These are phyloP conservation scores for Perodicticus potto DNA, from an alignment of 2,797 vertebrate species.

Conservation along the genomic window DNA sequence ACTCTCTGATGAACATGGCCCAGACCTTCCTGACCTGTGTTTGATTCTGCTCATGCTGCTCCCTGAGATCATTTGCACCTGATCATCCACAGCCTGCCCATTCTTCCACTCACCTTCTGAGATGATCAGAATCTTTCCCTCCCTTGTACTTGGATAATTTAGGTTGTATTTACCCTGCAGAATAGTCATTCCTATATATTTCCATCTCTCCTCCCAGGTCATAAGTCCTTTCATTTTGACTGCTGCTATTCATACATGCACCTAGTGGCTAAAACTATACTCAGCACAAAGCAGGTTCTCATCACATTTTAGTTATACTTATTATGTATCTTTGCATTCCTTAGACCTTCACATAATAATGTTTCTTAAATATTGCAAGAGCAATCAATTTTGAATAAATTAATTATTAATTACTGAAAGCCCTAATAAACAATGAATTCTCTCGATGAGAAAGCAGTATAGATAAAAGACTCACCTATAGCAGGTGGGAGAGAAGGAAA, in stretches of 20 bases:
- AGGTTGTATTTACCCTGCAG: not conserved
- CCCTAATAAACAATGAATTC: not conserved
- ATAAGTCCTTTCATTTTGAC: not conserved
- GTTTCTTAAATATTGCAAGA: constrained; percentile 21
- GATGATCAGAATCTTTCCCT: not conserved
- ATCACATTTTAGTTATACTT: not conserved
- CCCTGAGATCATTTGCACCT: not conserved
- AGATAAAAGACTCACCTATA: not conserved
- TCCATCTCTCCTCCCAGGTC: not conserved
- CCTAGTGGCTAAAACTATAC: not conserved
- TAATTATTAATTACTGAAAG: not conserved
- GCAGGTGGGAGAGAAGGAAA: not conserved
- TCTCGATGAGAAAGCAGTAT: not conserved
- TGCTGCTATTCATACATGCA: not conserved
- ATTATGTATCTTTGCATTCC: constrained; percentile 33
- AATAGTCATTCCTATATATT: not conserved
- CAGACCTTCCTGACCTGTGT: not conserved
- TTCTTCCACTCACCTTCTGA: not conserved
- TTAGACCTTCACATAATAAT: not conserved
- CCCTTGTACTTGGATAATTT: constrained; percentile 6
- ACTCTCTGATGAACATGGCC: not conserved
- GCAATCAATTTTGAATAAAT: not conserved
- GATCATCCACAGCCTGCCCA: not conserved
- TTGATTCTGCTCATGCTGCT: not conserved
- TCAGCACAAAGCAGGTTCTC: not conserved